Conservation (phyloP, 2,888 invertebrate genomes). For the Caenorhabditis parvicauda region DNA sequence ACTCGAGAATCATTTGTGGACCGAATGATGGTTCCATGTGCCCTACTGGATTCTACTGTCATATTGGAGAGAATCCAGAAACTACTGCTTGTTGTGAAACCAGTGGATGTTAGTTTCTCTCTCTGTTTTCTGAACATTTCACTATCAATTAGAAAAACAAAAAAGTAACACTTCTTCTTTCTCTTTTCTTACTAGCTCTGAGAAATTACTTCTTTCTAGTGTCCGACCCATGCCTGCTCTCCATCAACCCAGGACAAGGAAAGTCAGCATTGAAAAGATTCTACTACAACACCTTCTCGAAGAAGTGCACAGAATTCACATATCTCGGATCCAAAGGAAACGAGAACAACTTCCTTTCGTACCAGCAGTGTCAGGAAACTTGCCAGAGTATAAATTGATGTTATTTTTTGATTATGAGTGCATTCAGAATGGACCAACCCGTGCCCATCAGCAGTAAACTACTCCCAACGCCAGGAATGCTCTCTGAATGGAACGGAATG, state of each 20-base stretch:
- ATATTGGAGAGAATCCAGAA: slow-evolving; percentile 55
- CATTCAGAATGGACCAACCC: slow-evolving; percentile 54
- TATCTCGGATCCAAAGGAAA: slow-evolving; percentile 57
- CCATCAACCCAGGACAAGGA: slow-evolving; percentile 55
- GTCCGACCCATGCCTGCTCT: slow-evolving; percentile 53
- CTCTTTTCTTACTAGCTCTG: no score
- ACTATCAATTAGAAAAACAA: slow-evolving; percentile 2
- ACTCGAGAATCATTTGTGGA: slow-evolving; percentile 37
- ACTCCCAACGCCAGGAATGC: slow-evolving; percentile 27
- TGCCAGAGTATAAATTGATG: slow-evolving; percentile 46
- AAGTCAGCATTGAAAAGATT: slow-evolving; percentile 45
- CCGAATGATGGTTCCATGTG: slow-evolving; percentile 44
- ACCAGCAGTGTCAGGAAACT: slow-evolving; percentile 46
- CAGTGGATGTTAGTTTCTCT: slow-evolving; percentile 49
- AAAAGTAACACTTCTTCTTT: no score
- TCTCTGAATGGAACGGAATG: slow-evolving; percentile 36
- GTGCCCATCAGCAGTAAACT: slow-evolving; percentile 45
- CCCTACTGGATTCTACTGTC: slow-evolving; percentile 59
- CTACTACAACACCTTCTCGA: slow-evolving; percentile 58
- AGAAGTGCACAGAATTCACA: slow-evolving; percentile 55
- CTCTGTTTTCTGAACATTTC: slow-evolving; percentile 2
- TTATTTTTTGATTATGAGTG: neutral
- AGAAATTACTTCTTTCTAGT: slow-evolving; percentile 47
- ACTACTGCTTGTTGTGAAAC: slow-evolving; percentile 58
- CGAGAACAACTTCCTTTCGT: slow-evolving; percentile 58